A percentile compares a stretch with the other conserved stretches of the same genome.
Conservation (phyloP, 1,140 invertebrate genomes). For the Hestina assimilis region DNA sequence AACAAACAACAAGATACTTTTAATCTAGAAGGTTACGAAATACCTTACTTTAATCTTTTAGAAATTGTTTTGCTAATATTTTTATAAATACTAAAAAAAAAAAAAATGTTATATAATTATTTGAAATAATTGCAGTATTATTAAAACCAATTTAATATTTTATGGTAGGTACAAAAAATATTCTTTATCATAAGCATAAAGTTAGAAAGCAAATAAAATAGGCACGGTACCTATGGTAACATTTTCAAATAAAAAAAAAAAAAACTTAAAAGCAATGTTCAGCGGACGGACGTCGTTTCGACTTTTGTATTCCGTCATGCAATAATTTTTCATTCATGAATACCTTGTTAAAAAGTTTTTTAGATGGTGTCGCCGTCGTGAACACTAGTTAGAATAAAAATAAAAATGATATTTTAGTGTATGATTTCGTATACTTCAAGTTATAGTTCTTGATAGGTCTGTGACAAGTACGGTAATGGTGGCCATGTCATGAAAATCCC, state of each 20-base stretch:
- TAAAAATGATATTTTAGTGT: conserved; percentile 73
- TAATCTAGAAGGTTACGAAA: too few relatives aligned
- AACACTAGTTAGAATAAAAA: conserved; percentile 66
- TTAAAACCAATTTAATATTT: too few relatives aligned
- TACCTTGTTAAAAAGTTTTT: conserved; percentile 69
- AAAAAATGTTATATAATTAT: too few relatives aligned
- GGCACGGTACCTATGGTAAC: too few relatives aligned
- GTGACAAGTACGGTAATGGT: conserved; percentile 84
- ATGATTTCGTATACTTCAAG: conserved; percentile 59
- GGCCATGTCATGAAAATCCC: conserved; percentile 88
- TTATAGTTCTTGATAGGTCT: conserved; percentile 72
- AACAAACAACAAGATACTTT: too few relatives aligned
- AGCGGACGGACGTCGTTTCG: conserved; percentile 75
- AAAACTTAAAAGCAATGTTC: conserved; percentile 63
- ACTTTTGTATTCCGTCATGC: conserved; percentile 78
- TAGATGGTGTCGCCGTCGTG: conserved; percentile 66
- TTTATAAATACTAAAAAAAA: too few relatives aligned
- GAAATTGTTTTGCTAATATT: too few relatives aligned
- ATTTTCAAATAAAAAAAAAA: conserved; percentile 27
- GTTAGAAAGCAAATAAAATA: too few relatives aligned
- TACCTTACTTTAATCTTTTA: too few relatives aligned
- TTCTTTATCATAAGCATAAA: too few relatives aligned
- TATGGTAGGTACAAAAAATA: too few relatives aligned
- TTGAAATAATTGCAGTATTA: too few relatives aligned
- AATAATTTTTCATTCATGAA: conserved; percentile 78